Conservation (phyloP, 1,140 invertebrate species). For the Drosophila sturtevanti region DNA sequence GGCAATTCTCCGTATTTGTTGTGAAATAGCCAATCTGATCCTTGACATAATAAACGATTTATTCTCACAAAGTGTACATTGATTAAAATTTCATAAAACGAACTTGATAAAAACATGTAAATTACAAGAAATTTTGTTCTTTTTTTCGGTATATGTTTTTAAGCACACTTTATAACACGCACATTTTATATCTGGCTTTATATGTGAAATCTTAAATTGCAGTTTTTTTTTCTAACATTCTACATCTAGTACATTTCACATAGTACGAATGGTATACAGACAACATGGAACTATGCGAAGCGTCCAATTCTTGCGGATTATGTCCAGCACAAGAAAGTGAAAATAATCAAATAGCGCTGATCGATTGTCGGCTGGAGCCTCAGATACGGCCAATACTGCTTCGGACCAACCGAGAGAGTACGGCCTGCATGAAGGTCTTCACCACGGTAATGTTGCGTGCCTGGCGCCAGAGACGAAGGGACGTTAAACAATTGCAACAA, state of each 20-base stretch:
- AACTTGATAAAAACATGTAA: constrained; percentile 25
- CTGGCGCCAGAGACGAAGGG: constrained; percentile 62
- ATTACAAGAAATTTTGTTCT: constrained; percentile 2
- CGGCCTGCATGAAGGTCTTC: constrained; percentile 54
- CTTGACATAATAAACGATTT: constrained; percentile 42
- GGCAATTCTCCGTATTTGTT: constrained; percentile 62
- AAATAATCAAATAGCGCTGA: background rate
- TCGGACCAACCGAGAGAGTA: background rate
- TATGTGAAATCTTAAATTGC: constrained; percentile 8
- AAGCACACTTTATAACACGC: constrained; percentile 8
- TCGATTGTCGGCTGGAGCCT: background rate
- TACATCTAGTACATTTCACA: background rate
- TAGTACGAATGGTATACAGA: constrained; percentile 2
- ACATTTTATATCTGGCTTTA: background rate
- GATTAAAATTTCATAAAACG: constrained; percentile 15
- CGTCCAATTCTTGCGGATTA: background rate
- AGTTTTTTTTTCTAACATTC: constrained; percentile 31
- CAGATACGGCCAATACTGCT: background rate
- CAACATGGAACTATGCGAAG: constrained; percentile 14
- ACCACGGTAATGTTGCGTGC: constrained; percentile 58
- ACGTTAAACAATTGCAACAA: constrained; percentile 49
- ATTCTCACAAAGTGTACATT: constrained; percentile 24
- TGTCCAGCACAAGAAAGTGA: background rate
- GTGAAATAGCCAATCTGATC: constrained; percentile 42
- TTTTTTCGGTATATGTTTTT: constrained; percentile 10